phyloP scores from a whole-genome alignment of 2,888 invertebrate genomes.

The Oxycera nigricornis region DNA sequence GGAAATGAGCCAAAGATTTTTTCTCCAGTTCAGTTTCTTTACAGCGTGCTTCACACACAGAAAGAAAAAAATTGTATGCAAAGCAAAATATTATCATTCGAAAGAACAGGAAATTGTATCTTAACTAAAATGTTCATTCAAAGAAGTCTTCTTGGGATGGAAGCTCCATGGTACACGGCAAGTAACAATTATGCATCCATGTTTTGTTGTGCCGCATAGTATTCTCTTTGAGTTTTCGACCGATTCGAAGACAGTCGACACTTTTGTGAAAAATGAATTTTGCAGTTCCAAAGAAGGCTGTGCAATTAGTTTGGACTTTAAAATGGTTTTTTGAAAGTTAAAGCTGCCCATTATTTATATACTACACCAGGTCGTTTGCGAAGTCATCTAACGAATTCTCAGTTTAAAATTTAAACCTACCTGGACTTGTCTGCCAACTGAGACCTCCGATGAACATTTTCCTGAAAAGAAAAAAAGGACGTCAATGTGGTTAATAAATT shows the following conservation, averaged over 20 bases:
- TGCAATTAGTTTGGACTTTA: too few species aligned
- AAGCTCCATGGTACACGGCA: too few species aligned
- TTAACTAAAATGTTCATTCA: conserved; percentile 17
- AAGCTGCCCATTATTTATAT: too few species aligned
- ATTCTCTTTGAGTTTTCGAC: not conserved
- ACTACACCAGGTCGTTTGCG: too few species aligned
- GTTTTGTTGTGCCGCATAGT: too few species aligned
- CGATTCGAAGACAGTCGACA: not conserved
- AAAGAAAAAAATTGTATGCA: conserved; percentile 16
- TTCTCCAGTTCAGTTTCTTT: not conserved
- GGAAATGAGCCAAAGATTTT: conserved; percentile 20
- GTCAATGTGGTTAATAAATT: conserved; percentile 35
- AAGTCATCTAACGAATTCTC: not conserved
- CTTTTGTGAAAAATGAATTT: too few species aligned
- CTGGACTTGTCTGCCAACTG: conserved; percentile 99
- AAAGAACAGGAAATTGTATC: conserved; percentile 26
- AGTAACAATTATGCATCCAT: too few species aligned
- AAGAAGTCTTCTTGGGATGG: not conserved
- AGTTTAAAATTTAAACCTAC: too few species aligned
- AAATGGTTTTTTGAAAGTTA: too few species aligned
- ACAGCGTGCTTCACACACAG: not conserved
- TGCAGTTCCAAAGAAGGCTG: too few species aligned
- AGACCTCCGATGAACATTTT: conserved; percentile 99
- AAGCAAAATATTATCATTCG: conserved; percentile 27
- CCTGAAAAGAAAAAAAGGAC: conserved; percentile 78